phyloP scores from a whole-genome alignment of 2,888 invertebrate genomes.

The Eristalis intricaria region DNA sequence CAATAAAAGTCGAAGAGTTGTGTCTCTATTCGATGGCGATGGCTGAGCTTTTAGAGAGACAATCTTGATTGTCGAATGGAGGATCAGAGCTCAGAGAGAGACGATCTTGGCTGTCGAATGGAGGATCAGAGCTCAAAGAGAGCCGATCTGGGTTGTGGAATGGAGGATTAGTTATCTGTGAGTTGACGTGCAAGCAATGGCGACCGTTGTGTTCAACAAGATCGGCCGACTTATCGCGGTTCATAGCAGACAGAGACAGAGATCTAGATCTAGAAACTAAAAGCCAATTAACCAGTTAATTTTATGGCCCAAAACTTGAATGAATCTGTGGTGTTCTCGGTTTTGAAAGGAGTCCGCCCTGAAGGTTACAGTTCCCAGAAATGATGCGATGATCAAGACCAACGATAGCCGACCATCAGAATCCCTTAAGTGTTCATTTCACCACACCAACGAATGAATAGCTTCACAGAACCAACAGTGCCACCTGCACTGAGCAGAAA shows the following conservation, averaged over 20 bases:
- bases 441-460: neutral
- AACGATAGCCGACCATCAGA: neutral
- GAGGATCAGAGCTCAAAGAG: too few relatives aligned
- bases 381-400: neutral
- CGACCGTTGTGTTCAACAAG: too few relatives aligned
- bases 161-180: too few relatives aligned
- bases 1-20: neutral
- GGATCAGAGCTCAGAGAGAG: too few relatives aligned
- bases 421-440: neutral
- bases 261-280: neutral
- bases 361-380: neutral
- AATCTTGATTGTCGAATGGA: too few relatives aligned
- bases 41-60: neutral
- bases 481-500: neutral
- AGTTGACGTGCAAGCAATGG: too few relatives aligned
- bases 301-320: neutral
- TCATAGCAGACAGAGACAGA: neutral
- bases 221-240: too few relatives aligned
- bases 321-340: neutral
- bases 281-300: neutral
- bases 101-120: too few relatives aligned
- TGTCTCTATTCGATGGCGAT: neutral
- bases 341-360: neutral
- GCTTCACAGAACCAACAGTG: neutral
- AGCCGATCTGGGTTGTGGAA: too few relatives aligned